Evolutionary conservation across 2,888 invertebrate genomes (phyloP), one percentile per base, ranked within the genome.

Genomic region (Clunio marinus): DNA sequence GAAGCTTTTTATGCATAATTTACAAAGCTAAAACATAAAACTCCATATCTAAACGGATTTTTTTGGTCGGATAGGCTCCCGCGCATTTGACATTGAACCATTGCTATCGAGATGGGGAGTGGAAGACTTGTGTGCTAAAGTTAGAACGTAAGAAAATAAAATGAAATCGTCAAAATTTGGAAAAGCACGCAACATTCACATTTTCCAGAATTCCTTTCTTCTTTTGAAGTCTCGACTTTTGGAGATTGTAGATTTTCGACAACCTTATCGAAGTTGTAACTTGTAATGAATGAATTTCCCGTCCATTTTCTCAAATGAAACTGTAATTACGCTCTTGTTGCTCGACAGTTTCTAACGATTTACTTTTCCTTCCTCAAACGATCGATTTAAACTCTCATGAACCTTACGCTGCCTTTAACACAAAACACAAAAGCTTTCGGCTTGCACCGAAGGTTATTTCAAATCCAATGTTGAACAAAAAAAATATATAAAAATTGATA

Each of bases 111-210:
- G 15, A 41, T n/a, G n/a, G 41, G 41, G n/a, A 10, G 41, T n/a
- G 41, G 41, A 5, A n/a, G n/a, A n/a, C n/a, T n/a, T n/a, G n/a
- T n/a, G n/a, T n/a, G n/a, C n/a, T n/a, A n/a, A n/a, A n/a, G n/a
- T n/a, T n/a, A n/a, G n/a, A n/a, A n/a, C 13, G 7, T 32, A 8
- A 32, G 35, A 8, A 32, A 32, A 32, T 8, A 32, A 32, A 32
- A 32, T 32, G 35, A 5, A 7, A 15, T 5, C 17, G 3, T 46
- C 5, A n/a, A 65, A 65, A 27, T 17, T 27, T 15, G 3, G 46
- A 65, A 46, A 65, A 65, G 22, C 63, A 65, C 63, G 63, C 63
- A 65, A 65, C 63, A 65, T 46, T 65, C 63, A 28, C 63, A 65
- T 65, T 65, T 46, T 28, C 13, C 7, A 15, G n/a, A 63, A 45